Percentiles rank a stretch among this genome's conserved stretches.
Conservation (phyloP, 1,140 invertebrate species). For the Cheumatopsyche charites region DNA sequence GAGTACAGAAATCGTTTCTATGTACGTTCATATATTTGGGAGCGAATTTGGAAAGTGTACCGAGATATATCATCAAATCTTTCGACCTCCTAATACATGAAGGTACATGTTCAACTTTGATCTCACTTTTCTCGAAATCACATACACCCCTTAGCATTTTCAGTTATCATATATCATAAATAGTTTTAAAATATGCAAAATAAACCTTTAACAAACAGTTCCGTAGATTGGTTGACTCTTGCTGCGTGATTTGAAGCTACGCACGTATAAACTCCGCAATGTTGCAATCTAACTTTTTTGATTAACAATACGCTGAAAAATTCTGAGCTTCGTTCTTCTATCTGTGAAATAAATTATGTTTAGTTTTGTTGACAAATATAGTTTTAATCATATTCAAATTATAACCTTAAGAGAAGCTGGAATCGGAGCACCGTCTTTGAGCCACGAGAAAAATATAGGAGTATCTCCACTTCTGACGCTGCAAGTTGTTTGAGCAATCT, state of each 20-base stretch:
- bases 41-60: too few relatives aligned
- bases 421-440: constrained; percentile 80
- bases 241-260: constrained; percentile 84
- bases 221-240: constrained; percentile 80
- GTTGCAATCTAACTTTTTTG: constrained; percentile 74
- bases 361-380: background rate
- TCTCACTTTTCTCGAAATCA: too few relatives aligned
- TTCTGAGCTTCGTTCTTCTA: constrained; percentile 70
- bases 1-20: too few relatives aligned
- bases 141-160: background rate
- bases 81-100: too few relatives aligned
- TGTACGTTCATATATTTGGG: too few relatives aligned
- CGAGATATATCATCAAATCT: too few relatives aligned
- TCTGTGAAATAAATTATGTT: constrained; percentile 53
- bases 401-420: constrained; percentile 70
- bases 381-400: background rate
- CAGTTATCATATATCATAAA: background rate
- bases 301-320: constrained; percentile 78
- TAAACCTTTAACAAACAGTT: constrained; percentile 84
- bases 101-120: too few relatives aligned
- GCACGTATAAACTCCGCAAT: constrained; percentile 88
- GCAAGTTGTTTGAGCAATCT: constrained; percentile 86
- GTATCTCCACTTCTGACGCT: constrained; percentile 90
- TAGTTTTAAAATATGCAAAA: background rate
- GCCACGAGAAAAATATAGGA: constrained; percentile 87